Base-by-base conservation (phyloP, 2,113 vertebrate species). In the Carlito syrichta region DNA sequence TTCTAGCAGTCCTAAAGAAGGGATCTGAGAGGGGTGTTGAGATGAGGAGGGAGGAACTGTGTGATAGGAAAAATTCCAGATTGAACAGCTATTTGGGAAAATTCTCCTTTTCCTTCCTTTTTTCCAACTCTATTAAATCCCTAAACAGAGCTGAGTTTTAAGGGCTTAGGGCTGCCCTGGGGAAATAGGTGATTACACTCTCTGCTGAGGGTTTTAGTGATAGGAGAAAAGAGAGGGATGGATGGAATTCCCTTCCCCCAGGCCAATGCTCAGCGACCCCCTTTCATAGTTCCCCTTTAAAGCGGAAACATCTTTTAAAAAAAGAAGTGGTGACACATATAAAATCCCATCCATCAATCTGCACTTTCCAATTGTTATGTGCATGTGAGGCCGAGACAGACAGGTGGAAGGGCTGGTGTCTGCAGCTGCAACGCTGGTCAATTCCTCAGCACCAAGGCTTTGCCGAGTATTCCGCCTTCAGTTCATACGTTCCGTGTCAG, bases 141-240 rank as follows among this genome's bases (percentile, higher is more conserved):
- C 82, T 77, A 87, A 79, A 82, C 66, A 97, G 85, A 96, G 74
- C 81, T 58, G 92, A 95, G 40, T 94, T 96, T 96, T 93, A 89
- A 89, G 63, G 96, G 95, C 84, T 98, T 93, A 97, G 86, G 79
- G 58, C n/a, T 76, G 69, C 89, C 91, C 96, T 89, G 82, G 93
- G 89, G 96, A 97, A 96, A 93, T 87, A 94, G 95, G 86, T 96
- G 97, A 97, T 96, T 95, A 89, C 48, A 90, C 45, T 93, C 63
- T 91, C 86, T 97, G 95, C 76, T 95, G 95, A 94, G 92, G 73
- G 95, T 79, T 95, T 97, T 96, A 97, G 92, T 76, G 94, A 96
- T 96, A 93, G 76, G 74, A 6, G 14, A 54, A 66, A 66, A 71
- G 78, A 8, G 82, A 25, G 52, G 77, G 58, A n/a, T 40, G 45